Evolutionary conservation across 2,113 vertebrate species (phyloP).

Genomic region (Melanerpes aurifrons): DNA sequence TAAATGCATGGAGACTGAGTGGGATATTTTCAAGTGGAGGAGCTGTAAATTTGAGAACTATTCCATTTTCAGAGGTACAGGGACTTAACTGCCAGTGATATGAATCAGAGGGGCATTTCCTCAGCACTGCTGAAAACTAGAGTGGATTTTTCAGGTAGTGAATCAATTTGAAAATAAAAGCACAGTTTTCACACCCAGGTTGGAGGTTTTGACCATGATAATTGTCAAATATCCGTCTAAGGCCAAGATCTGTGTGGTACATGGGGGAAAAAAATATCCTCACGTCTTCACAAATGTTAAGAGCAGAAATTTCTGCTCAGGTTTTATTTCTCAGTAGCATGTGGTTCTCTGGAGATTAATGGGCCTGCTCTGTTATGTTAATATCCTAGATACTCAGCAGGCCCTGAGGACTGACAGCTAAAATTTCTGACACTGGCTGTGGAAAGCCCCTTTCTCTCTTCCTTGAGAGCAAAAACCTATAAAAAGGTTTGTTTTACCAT

Average conservation of each 20-base stretch:
- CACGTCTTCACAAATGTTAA: background rate
- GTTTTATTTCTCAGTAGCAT: slow-evolving; percentile 19
- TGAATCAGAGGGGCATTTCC: background rate
- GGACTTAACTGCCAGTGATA: background rate
- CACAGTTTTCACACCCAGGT: background rate
- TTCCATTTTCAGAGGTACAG: slow-evolving; percentile 29
- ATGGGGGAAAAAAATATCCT: background rate
- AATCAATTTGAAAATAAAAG: background rate
- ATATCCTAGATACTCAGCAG: background rate
- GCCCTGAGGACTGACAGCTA: background rate
- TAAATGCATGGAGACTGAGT: background rate
- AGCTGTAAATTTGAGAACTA: slow-evolving; percentile 7
- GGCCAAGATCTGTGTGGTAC: background rate
- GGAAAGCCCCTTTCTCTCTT: slow-evolving; percentile 30
- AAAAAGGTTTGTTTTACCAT: slow-evolving; percentile 43
- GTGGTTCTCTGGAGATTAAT: slow-evolving; percentile 15
- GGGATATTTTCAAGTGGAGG: background rate
- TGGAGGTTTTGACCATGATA: background rate
- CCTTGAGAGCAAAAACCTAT: slow-evolving; percentile 6
- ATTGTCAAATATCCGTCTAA: background rate
- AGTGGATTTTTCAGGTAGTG: background rate
- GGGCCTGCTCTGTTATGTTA: slow-evolving; percentile 18
- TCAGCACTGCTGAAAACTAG: background rate
- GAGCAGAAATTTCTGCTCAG: slow-evolving; percentile 2
- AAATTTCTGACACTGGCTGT: slow-evolving; percentile 34